phyloP scores from a whole-genome alignment of 2,113 vertebrate genomes.

The Hemibates koningsi region DNA sequence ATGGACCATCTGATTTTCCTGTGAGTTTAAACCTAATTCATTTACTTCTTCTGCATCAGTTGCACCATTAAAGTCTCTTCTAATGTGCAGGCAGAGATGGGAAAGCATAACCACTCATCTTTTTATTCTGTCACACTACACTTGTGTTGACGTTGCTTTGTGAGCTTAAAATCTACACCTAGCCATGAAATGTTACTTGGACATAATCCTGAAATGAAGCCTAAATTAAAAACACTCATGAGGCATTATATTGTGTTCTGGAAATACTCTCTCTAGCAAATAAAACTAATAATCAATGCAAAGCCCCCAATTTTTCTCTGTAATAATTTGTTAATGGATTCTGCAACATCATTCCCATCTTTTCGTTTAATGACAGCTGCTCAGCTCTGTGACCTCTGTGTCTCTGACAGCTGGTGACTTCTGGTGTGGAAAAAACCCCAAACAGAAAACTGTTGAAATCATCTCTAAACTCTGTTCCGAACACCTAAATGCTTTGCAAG shows the following conservation, averaged over 20 bases:
- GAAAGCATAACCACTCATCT: neutral
- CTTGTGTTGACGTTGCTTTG: neutral
- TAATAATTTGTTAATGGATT: constrained; percentile 14
- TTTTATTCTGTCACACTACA: neutral
- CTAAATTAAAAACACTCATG: neutral
- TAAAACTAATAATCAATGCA: neutral
- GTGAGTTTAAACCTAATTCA: neutral
- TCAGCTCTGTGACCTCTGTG: neutral
- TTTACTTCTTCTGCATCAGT: constrained; percentile 32
- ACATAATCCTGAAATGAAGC: neutral
- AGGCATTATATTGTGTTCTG: neutral
- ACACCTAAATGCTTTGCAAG: neutral
- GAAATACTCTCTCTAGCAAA: neutral
- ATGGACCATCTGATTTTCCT: constrained; percentile 20
- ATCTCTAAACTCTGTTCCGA: neutral
- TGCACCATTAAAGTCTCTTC: neutral
- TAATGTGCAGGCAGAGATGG: neutral
- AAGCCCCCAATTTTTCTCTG: neutral
- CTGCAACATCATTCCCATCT: neutral
- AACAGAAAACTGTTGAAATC: neutral
- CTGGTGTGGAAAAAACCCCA: neutral
- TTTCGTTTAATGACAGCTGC: neutral
- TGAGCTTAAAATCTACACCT: neutral
- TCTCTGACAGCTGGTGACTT: neutral
- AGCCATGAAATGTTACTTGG: neutral